Conservation (phyloP, 2,113 vertebrate genomes). For the Tragelaphus strepsiceros region DNA sequence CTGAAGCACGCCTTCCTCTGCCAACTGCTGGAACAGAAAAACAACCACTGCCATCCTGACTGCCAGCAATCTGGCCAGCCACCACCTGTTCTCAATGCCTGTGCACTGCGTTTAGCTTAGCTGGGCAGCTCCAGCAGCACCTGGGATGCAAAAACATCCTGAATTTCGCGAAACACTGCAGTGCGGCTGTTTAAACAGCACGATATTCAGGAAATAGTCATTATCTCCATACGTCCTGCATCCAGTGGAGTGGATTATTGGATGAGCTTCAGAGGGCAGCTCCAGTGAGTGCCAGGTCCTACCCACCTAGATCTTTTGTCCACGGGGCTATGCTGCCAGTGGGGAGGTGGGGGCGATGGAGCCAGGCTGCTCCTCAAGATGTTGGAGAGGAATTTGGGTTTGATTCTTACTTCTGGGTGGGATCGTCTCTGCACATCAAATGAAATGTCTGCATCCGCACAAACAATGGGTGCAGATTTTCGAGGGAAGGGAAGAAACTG, state of each 20-base stretch:
- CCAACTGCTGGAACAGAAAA: conserved; percentile 53
- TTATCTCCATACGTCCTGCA: conserved; percentile 48
- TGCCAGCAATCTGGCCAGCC: conserved; percentile 48
- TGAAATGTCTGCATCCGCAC: neutral
- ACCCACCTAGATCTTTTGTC: neutral
- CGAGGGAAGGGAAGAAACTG: neutral
- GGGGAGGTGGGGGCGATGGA: fast-evolving
- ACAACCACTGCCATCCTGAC: neutral
- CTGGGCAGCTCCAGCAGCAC: conserved; percentile 33
- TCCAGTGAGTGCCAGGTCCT: neutral
- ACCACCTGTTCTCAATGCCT: conserved; percentile 49
- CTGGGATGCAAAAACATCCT: conserved; percentile 60
- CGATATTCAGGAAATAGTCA: conserved; percentile 42
- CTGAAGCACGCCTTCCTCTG: neutral
- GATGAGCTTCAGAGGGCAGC: conserved; percentile 26
- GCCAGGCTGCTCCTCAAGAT: neutral
- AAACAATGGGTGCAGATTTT: neutral
- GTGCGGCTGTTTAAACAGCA: conserved; percentile 53
- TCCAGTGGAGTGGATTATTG: conserved; percentile 15
- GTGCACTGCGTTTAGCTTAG: conserved; percentile 5
- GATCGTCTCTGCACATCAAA: neutral
- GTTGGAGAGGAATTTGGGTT: neutral
- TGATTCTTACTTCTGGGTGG: neutral
- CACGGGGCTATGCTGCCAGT: fast-evolving
- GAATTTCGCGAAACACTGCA: conserved; percentile 19